Evolutionary conservation across 2,888 invertebrate genomes (phyloP).

Genomic region (Papilio protenor): DNA sequence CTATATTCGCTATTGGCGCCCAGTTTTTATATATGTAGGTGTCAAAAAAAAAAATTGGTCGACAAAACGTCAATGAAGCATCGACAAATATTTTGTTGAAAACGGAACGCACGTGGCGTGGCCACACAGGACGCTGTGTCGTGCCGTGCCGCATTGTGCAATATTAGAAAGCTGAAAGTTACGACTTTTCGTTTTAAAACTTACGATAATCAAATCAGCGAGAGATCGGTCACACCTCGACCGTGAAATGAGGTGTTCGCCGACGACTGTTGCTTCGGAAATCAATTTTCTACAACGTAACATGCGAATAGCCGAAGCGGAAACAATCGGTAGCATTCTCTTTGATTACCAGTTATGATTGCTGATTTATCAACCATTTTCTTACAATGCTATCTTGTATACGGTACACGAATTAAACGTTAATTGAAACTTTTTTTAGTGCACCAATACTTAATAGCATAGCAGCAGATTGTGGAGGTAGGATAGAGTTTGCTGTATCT

Average conservation of each 20-base stretch:
- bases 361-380: slow-evolving; percentile 13
- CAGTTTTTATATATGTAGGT: slow-evolving; percentile 57
- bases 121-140: slow-evolving; percentile 76
- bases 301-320: slow-evolving; percentile 39
- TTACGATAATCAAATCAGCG: slow-evolving; percentile 70
- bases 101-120: slow-evolving; percentile 72
- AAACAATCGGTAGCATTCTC: slow-evolving; percentile 35
- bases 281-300: slow-evolving; percentile 62
- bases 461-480: too few species aligned
- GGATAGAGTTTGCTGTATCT: too few species aligned
- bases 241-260: slow-evolving; percentile 75
- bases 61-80: slow-evolving; percentile 77
- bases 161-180: slow-evolving; percentile 69
- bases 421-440: neutral
- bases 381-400: neutral
- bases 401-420: neutral
- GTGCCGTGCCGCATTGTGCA: slow-evolving; percentile 65
- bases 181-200: slow-evolving; percentile 68
- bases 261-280: slow-evolving; percentile 57
- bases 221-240: slow-evolving; percentile 68
- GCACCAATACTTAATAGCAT: neutral
- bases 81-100: slow-evolving; percentile 76
- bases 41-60: slow-evolving; percentile 60
- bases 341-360: slow-evolving; percentile 14
- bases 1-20: slow-evolving; percentile 59